phyloP scores from a whole-genome alignment of 2,113 vertebrate species.

The Cyprichromis sp. region DNA sequence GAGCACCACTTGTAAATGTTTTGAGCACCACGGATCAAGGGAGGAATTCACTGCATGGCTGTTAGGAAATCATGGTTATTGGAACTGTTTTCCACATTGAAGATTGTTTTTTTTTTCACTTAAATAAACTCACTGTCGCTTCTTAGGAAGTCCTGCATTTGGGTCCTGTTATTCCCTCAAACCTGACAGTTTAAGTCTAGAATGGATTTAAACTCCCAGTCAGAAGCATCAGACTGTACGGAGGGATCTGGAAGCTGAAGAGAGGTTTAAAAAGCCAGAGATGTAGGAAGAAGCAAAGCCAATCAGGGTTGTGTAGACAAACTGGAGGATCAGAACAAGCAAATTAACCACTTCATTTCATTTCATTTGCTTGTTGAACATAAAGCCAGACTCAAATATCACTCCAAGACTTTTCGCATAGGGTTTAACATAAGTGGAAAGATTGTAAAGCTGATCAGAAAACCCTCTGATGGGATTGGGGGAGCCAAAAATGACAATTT shows the following conservation, averaged over 20 bases:
- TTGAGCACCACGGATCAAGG: neutral
- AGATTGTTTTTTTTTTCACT: neutral
- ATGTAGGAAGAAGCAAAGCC: neutral
- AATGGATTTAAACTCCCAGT: neutral
- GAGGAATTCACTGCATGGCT: neutral
- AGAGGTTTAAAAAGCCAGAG: rapidly evolving
- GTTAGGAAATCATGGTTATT: neutral
- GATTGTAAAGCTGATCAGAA: neutral
- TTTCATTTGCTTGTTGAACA: neutral
- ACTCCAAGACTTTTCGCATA: neutral
- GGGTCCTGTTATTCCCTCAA: neutral
- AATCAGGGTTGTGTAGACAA: neutral
- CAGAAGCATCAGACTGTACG: neutral
- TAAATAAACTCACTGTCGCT: neutral
- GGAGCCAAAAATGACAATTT: neutral
- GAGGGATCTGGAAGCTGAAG: neutral
- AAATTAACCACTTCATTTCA: neutral
- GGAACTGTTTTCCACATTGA: neutral
- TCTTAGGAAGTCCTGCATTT: neutral
- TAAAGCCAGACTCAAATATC: neutral
- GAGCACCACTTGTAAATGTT: neutral
- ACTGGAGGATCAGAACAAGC: neutral
- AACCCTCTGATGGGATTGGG: neutral
- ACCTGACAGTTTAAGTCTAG: neutral
- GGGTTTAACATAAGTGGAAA: neutral